Evolutionary conservation across 2,113 vertebrate genomes (phyloP).

Genomic region (Pollimyrus isidori): DNA sequence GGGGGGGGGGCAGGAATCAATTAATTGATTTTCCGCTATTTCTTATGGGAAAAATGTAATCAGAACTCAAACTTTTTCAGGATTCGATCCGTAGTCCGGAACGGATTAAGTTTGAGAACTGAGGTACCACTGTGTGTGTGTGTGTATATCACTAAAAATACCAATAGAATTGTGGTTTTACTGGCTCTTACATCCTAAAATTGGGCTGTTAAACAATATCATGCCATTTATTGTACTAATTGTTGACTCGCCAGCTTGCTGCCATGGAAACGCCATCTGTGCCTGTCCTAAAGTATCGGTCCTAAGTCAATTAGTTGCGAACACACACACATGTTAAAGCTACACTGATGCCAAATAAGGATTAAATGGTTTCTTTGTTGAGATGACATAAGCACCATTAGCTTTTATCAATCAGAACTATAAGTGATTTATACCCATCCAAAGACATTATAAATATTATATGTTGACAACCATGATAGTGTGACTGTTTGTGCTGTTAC

Average conservation of each 20-base stretch:
- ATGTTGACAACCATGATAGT: not conserved
- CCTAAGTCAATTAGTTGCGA: not conserved
- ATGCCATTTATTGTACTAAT: not conserved
- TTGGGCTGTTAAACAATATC: not conserved
- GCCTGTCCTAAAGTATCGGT: not conserved
- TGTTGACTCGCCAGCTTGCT: not conserved
- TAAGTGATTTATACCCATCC: not conserved
- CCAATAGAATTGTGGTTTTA: not conserved
- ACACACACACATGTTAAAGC: not conserved
- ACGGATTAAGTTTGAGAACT: no score
- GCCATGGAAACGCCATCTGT: conserved; percentile 6
- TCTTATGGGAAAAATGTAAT: no score
- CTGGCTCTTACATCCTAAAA: not conserved
- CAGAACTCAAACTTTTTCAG: no score
- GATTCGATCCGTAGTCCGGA: no score
- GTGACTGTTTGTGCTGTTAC: not conserved
- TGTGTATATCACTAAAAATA: not conserved
- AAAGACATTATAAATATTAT: not conserved
- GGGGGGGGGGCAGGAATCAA: no score
- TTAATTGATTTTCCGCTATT: no score
- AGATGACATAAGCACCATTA: not conserved
- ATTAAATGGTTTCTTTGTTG: conserved; percentile 6
- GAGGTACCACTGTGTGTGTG: no score
- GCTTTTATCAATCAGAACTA: not conserved
- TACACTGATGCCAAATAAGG: not conserved